A percentile compares a stretch with the other conserved stretches of the same genome.
phyloP scores from a whole-genome alignment of 2,113 vertebrate genomes.

The Megalops atlanticus region DNA sequence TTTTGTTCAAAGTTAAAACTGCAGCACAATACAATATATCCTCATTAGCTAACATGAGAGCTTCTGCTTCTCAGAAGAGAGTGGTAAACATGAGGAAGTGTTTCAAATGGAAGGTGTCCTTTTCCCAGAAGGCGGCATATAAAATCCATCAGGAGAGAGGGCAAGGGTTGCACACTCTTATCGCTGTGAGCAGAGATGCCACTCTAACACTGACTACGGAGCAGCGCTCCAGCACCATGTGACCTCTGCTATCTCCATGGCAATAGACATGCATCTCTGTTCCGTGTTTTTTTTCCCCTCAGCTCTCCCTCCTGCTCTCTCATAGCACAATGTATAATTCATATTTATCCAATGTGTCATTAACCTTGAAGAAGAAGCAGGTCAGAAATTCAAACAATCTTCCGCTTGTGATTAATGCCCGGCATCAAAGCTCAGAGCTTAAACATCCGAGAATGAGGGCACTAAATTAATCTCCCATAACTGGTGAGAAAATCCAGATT shows the following conservation, averaged over 20 bases:
- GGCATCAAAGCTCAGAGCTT: conserved; percentile 70
- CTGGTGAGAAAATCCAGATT: conserved; percentile 66
- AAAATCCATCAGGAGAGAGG: neutral
- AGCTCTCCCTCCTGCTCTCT: neutral
- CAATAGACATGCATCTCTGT: conserved; percentile 44
- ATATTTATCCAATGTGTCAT: conserved; percentile 66
- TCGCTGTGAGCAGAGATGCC: conserved; percentile 62
- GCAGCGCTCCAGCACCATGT: neutral
- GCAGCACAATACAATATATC: neutral
- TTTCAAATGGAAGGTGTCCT: neutral
- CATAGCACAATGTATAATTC: conserved; percentile 58
- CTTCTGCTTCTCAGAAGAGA: neutral
- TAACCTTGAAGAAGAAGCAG: conserved; percentile 58
- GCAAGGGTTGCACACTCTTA: conserved; percentile 72
- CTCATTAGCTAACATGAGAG: neutral
- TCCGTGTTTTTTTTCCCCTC: neutral
- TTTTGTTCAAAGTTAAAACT: too few species aligned
- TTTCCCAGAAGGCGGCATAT: neutral
- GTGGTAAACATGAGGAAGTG: neutral
- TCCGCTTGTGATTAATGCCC: conserved; percentile 73
- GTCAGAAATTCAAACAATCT: conserved; percentile 64
- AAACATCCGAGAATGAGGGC: conserved; percentile 69
- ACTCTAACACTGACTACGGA: neutral
- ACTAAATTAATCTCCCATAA: conserved; percentile 76
- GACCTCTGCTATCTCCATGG: conserved; percentile 36